Conservation (phyloP, 1,140 invertebrate species). For the Acromyrmex charruanus region DNA sequence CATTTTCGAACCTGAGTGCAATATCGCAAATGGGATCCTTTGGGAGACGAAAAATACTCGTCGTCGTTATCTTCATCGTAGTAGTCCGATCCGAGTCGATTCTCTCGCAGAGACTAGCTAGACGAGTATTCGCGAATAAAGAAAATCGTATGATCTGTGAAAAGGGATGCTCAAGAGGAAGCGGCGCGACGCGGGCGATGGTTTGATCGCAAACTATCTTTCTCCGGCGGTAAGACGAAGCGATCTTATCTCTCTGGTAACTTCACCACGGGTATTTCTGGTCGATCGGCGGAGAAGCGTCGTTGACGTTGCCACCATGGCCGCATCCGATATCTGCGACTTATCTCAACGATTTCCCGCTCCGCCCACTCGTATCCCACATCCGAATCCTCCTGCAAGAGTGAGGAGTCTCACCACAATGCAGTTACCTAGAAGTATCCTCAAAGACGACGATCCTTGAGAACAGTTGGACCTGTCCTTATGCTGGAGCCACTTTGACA, state of each 20-base stretch:
- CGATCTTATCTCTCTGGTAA: constrained; percentile 65
- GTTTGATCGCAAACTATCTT: constrained; percentile 47
- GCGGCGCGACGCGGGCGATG: not conserved
- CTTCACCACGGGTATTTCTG: constrained; percentile 50
- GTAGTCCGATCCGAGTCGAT: constrained; percentile 20
- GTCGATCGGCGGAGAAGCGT: constrained; percentile 48
- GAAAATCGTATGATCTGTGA: constrained; percentile 34
- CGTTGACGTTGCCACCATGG: constrained; percentile 5
- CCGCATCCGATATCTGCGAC: constrained; percentile 43
- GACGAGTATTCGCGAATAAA: constrained; percentile 39
- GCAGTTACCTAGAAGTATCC: constrained; percentile 39
- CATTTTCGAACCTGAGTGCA: constrained; percentile 32
- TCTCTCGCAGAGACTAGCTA: not conserved
- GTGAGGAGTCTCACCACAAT: not conserved
- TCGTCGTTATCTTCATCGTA: constrained; percentile 3
- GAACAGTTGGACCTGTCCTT: not conserved
- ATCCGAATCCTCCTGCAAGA: not conserved
- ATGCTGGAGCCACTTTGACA: constrained; percentile 34
- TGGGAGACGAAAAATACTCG: constrained; percentile 14
- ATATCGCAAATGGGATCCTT: constrained; percentile 46
- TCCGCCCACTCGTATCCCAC: not conserved
- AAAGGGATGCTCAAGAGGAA: not conserved
- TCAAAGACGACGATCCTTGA: constrained; percentile 1
- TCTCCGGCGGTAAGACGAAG: constrained; percentile 43
- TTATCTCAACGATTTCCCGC: constrained; percentile 67